These are phyloP conservation scores for Sinopyrophorus schimmeli DNA, from an alignment of 2,888 invertebrate species.

Conservation along the genomic window DNA sequence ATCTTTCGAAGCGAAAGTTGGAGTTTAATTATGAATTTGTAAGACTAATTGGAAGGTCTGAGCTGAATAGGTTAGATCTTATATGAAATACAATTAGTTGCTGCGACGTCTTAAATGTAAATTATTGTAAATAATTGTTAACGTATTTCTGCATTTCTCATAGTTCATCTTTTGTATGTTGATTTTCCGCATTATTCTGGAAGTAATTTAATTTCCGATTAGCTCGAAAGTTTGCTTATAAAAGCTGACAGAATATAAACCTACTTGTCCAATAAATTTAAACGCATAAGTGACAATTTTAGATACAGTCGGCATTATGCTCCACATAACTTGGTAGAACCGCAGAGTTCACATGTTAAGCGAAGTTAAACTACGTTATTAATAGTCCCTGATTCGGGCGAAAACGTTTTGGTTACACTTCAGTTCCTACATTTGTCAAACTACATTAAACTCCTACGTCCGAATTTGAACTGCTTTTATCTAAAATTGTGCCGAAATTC, in stretches of 20 bases:
- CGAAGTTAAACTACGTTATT: constrained; percentile 30
- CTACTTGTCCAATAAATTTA: constrained; percentile 22
- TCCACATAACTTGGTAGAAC: constrained; percentile 41
- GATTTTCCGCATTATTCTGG: too few relatives aligned
- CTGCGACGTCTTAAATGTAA: too few relatives aligned
- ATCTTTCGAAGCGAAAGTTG: too few relatives aligned
- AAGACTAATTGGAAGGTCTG: background rate
- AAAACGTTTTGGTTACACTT: constrained; percentile 30
- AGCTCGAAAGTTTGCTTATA: background rate
- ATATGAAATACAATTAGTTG: background rate
- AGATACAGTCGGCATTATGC: constrained; percentile 42
- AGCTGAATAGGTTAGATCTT: background rate
- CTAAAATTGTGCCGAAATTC: constrained; percentile 29
- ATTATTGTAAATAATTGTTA: too few relatives aligned
- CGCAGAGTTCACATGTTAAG: constrained; percentile 30
- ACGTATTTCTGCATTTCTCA: too few relatives aligned
- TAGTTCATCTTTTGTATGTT: too few relatives aligned
- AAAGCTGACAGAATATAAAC: constrained; percentile 4
- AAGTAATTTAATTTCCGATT: too few relatives aligned
- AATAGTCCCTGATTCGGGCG: constrained; percentile 29
- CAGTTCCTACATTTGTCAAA: constrained; percentile 31
- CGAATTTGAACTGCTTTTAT: constrained; percentile 31
- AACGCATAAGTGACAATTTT: constrained; percentile 36
- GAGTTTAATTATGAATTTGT: background rate
- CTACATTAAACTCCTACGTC: constrained; percentile 30